Base-by-base conservation (phyloP, 2,888 invertebrate genomes). In the Barypeithes pellucidus region DNA sequence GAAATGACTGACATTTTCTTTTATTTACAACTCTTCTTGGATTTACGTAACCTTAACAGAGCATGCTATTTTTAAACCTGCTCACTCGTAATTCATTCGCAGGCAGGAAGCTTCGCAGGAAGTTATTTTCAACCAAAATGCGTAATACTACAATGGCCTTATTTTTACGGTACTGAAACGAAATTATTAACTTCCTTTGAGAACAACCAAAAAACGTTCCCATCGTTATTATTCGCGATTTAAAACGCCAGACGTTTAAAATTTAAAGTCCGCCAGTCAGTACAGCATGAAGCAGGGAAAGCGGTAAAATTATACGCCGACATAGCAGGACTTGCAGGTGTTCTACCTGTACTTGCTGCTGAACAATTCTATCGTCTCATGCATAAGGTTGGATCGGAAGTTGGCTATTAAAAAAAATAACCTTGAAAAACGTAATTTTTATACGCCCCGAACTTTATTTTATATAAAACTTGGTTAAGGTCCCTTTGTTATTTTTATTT, bases 181-280 rank as follows among this genome's bases (percentile, higher is more conserved):
- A 57, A 57, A 57, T 57, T 57, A 57, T 29, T 11, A 57, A 57
- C 54, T 57, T 57, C 54, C 54, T 33, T 33, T 57, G 54, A 33
- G 54, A 57, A 57, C 33, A 33, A 33, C 24, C 5, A 39, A 47
- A n/a, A n/a, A 36, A 24, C 1, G 59, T 67, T 67, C 67, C 67
- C 67, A 67, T 41, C 57, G 18, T 54, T 67, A 43, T 54, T 22
- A 20, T 45, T 47, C 20, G 54, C 52, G 16, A 33, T 52, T 59
- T 59, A 41, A 59, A 67, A 29, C 43, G 20, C 29, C 18, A 33
- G 67, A 59, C 33, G 54, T 67, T 67, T 67, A 67, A 67, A 67
- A 29, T 67, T 67, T 67, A 67, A 67, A 67, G 59, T 39, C 57
- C 59, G 18, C 43, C 33, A 3, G 33, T 3, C 29, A 33, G 22